These are phyloP conservation scores for Wasmannia auropunctata DNA, from an alignment of 1,140 invertebrate species.

Conservation along the genomic window DNA sequence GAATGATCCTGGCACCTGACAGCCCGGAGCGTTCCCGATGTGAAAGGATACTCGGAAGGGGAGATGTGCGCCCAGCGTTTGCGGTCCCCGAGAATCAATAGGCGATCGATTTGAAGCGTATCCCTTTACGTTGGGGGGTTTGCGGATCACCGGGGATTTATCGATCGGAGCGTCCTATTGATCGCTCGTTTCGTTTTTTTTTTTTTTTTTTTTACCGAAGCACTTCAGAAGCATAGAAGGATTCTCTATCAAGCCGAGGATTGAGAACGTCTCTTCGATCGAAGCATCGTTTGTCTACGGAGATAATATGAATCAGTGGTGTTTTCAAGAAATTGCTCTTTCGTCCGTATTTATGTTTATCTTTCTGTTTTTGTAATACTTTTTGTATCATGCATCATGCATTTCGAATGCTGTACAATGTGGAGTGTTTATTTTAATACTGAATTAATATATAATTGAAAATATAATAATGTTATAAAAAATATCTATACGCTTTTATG, in stretches of 20 bases:
- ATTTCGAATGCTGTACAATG: background rate
- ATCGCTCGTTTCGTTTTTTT: conserved; percentile 19
- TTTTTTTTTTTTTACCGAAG: conserved; percentile 5
- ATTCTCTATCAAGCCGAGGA: conserved; percentile 48
- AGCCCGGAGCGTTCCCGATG: conserved; percentile 74
- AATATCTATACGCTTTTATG: background rate
- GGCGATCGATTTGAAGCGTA: conserved; percentile 74
- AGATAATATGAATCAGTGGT: conserved; percentile 19
- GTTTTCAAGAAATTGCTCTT: conserved; percentile 17
- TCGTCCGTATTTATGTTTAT: background rate
- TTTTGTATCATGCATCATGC: background rate
- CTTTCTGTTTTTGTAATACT: background rate
- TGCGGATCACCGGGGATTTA: conserved; percentile 66
- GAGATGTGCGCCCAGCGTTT: conserved; percentile 74
- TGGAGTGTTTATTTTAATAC: background rate
- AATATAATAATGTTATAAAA: background rate
- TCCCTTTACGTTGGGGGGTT: conserved; percentile 46
- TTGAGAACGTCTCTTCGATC: conserved; percentile 3
- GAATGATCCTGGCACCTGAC: conserved; percentile 77
- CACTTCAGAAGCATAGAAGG: conserved; percentile 41
- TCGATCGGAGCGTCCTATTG: conserved; percentile 59
- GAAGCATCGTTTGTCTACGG: conserved; percentile 15
- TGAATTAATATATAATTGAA: background rate
- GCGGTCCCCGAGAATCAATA: conserved; percentile 79
- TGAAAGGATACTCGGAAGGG: conserved; percentile 79